A percentile compares a stretch with the other conserved stretches of the same genome.
phyloP scores from a whole-genome alignment of 2,113 vertebrate species.

The Callithrix jacchus region DNA sequence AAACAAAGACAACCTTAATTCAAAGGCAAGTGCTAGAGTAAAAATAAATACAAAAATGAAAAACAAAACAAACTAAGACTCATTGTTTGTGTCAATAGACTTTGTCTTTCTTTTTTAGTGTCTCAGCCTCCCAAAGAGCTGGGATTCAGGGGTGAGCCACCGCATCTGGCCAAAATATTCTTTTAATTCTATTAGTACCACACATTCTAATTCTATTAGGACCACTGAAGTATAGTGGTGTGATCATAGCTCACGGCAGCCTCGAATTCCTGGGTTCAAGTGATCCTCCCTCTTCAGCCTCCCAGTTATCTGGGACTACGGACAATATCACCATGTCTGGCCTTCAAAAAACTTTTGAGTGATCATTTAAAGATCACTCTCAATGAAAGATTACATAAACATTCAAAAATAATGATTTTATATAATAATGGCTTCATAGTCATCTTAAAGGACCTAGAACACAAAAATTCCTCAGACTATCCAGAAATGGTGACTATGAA shows the following conservation, averaged over 20 bases:
- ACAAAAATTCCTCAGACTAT: neutral
- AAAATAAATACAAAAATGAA: constrained; percentile 5
- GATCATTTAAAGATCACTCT: constrained; percentile 26
- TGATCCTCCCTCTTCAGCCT: too few relatives aligned
- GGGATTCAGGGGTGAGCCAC: too few relatives aligned
- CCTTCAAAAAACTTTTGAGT: constrained; percentile 5
- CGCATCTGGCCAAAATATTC: too few relatives aligned
- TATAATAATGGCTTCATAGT: neutral
- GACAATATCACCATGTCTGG: too few relatives aligned
- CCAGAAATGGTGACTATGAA: neutral
- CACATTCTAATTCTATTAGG: too few relatives aligned
- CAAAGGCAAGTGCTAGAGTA: neutral
- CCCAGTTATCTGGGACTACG: too few relatives aligned
- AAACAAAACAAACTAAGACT: constrained; percentile 19
- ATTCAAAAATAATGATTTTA: neutral
- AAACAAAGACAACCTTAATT: constrained; percentile 33
- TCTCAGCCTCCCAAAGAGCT: too few relatives aligned
- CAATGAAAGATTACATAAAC: neutral
- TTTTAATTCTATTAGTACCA: too few relatives aligned
- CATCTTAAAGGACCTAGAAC: neutral
- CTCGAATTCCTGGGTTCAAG: too few relatives aligned
- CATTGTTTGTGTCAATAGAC: neutral
- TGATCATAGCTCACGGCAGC: too few relatives aligned
- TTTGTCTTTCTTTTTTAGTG: neutral
- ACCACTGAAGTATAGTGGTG: too few relatives aligned